These are phyloP conservation scores for Actinernus sp. DNA, from an alignment of 92 coral and sea anemone species.

Conservation along the genomic window DNA sequence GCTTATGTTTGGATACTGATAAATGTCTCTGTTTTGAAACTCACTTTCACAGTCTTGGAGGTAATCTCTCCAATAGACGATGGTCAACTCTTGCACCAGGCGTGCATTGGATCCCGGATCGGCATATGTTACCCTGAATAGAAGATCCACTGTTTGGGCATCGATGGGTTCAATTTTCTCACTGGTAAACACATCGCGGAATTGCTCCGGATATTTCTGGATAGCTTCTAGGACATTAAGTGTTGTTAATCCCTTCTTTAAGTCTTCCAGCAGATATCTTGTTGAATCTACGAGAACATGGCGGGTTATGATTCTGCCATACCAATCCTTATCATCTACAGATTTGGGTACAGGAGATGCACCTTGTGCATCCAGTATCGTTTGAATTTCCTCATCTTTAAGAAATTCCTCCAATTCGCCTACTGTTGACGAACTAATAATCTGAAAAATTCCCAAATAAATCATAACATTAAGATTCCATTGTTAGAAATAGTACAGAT, in stretches of 20 bases:
- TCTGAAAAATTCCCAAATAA: slow-evolving; percentile 5
- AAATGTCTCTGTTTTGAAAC: no score
- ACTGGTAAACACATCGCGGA: slow-evolving; percentile 27
- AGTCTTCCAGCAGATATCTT: slow-evolving; percentile 42
- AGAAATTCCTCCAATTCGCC: slow-evolving; percentile 3
- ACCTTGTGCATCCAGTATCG: slow-evolving; percentile 47
- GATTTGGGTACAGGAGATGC: neutral
- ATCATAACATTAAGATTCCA: no score
- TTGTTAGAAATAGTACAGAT: no score
- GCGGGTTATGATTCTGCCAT: neutral
- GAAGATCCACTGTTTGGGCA: slow-evolving; percentile 36
- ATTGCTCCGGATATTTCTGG: slow-evolving; percentile 23
- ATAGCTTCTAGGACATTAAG: slow-evolving; percentile 35
- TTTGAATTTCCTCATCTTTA: slow-evolving; percentile 24
- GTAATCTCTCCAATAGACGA: slow-evolving; percentile 65
- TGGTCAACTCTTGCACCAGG: slow-evolving; percentile 37
- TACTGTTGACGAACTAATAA: no score
- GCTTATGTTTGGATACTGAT: no score
- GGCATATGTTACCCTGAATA: slow-evolving; percentile 14
- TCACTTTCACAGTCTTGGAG: slow-evolving; percentile 69
- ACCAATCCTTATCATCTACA: slow-evolving; percentile 10
- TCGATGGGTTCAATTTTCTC: slow-evolving; percentile 25
- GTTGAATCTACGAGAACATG: slow-evolving; percentile 40
- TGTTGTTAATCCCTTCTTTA: slow-evolving; percentile 47
- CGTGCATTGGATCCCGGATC: slow-evolving; percentile 58